Evolutionary conservation across 2,797 vertebrate genomes (phyloP).

Genomic region (Spea hammondii): DNA sequence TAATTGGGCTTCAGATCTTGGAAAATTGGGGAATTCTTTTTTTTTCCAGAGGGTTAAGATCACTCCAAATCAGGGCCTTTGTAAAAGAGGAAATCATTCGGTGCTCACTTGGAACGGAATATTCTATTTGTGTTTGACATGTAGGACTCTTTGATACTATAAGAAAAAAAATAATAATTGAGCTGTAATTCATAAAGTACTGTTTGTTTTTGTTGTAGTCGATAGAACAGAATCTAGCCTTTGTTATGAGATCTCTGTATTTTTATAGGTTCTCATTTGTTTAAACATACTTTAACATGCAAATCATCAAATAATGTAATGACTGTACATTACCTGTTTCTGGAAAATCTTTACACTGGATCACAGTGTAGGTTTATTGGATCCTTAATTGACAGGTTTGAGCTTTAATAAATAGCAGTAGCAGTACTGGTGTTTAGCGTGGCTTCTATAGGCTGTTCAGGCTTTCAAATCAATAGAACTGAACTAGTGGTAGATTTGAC

Average conservation of each 20-base stretch:
- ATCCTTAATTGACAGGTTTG: too few species aligned
- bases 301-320: not conserved
- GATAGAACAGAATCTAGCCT: not conserved
- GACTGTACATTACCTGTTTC: too few species aligned
- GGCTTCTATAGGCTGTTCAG: too few species aligned
- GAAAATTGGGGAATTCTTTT: constrained; percentile 88
- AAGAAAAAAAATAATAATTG: constrained; percentile 69
- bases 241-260: not conserved
- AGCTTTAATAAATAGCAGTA: too few species aligned
- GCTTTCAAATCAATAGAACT: too few species aligned
- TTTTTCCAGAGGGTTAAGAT: constrained; percentile 83
- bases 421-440: too few species aligned
- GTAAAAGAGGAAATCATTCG: constrained; percentile 95
- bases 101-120: constrained; percentile 89
- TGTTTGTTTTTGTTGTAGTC: constrained; percentile 68
- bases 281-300: not conserved
- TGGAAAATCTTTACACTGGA: too few species aligned
- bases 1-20: constrained; percentile 95
- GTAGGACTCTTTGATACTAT: constrained; percentile 79
- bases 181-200: constrained; percentile 71
- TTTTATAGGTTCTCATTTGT: not conserved
- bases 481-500: too few species aligned
- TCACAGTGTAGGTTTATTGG: too few species aligned
- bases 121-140: constrained; percentile 88
- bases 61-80: constrained; percentile 83